Conservation (phyloP, 2,797 vertebrate species). For the Rhinoraja longicauda region DNA sequence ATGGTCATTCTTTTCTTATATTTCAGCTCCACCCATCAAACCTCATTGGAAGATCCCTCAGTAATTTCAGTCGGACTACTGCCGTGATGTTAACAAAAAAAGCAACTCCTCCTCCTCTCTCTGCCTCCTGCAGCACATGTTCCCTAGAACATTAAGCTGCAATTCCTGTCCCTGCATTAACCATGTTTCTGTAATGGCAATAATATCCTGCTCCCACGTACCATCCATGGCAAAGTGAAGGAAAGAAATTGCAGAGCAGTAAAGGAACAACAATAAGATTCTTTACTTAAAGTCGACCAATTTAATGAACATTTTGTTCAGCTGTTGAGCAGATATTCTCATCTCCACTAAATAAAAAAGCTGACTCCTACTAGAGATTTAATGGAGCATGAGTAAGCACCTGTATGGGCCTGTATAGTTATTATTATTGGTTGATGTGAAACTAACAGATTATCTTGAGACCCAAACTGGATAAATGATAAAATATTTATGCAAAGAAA, state of each 20-base stretch:
- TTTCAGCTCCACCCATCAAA: no score
- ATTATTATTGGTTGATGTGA: background rate
- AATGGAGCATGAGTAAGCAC: background rate
- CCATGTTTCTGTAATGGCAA: no score
- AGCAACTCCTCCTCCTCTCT: no score
- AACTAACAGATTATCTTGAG: conserved; percentile 3
- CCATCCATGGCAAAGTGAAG: no score
- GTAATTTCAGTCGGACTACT: no score
- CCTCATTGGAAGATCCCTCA: no score
- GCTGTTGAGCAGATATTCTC: background rate
- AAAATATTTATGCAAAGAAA: background rate
- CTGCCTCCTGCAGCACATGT: no score
- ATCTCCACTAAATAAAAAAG: background rate
- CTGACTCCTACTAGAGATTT: background rate
- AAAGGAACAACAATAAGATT: background rate
- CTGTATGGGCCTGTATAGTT: background rate
- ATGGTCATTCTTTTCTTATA: no score
- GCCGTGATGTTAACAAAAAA: no score
- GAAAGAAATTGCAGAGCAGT: background rate
- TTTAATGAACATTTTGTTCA: background rate
- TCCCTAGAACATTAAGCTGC: no score
- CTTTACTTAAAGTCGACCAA: background rate
- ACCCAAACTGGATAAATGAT: background rate
- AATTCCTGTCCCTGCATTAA: no score
- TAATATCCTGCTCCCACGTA: no score